Evolutionary conservation across 2,888 invertebrate species (phyloP), one percentile per base, ranked within the genome.

Genomic region (Latrodectus hesperus): DNA sequence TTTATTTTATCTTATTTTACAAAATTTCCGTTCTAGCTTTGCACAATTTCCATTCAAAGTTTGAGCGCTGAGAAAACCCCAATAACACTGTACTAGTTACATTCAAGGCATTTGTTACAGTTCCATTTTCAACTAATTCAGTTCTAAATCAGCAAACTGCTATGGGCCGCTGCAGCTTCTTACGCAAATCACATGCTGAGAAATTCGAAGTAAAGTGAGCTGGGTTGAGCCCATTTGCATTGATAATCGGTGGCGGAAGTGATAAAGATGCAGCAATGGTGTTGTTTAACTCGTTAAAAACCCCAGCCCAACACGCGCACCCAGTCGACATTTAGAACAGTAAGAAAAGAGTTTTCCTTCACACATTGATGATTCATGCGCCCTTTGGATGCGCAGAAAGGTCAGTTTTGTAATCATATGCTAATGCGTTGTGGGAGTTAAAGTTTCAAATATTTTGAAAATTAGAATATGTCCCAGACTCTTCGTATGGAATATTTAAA

Each of bases 381-480:
- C 11, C 12, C 60, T n/a, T 60, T 10, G n/a, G 60, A 60, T 60
- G 60, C 60, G n/a, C 12, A 60, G 60, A n/a, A 60, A 60, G 14
- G 60, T n/a, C 12, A 60, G n/a, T 60, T 60, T 60, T 60, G 60
- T 60, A 60, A 60, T n/a, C 12, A n/a, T 60, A 60, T 60, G 60
- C n/a, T 60, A 60, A 60, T 60, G 60, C 38, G 10, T 60, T 11
- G 60, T 60, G n/a, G 60, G 60, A 60, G 60, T 12, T n/a, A 11
- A 60, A 12, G 12, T n/a, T 60, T 60, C 60, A 60, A 38, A 60
- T 60, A 60, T 60, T 12, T n/a, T 16, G 60, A 60, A 38, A 60
- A 60, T 60, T 60, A 60, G 60, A 12, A 16, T n/a, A n/a, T 60
- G 60, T 60, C 60, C 60, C 60, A 60, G 60, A 60, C 60, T 60